A percentile compares a stretch with the other conserved stretches of the same genome.
These are phyloP conservation scores for Nixonia krombeini DNA, from an alignment of 1,140 invertebrate genomes.

Conservation along the genomic window DNA sequence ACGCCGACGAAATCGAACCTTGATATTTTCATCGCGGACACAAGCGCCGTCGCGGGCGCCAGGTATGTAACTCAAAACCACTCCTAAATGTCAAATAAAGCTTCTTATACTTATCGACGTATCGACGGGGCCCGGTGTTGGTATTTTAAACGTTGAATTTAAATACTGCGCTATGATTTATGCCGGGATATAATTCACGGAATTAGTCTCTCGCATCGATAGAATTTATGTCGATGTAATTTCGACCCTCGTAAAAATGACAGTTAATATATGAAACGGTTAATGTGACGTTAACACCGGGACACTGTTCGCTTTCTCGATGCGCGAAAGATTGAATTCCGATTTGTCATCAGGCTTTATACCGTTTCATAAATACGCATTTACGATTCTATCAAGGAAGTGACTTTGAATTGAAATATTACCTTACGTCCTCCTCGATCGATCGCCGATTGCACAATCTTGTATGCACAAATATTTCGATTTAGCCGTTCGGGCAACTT, in stretches of 20 bases:
- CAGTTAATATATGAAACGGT: too few species aligned
- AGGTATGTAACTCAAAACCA: slow-evolving; percentile 12
- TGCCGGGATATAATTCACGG: slow-evolving; percentile 6
- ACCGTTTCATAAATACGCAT: too few species aligned
- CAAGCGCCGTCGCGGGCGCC: slow-evolving; percentile 21
- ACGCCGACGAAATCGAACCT: slow-evolving; percentile 12
- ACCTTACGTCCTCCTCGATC: too few species aligned
- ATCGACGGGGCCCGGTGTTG: slow-evolving; percentile 12
- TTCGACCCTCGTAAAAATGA: neutral
- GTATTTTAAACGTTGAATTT: slow-evolving; percentile 22
- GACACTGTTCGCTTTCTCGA: neutral
- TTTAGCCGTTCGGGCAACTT: too few species aligned
- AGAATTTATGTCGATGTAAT: slow-evolving; percentile 13
- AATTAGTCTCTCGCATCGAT: slow-evolving; percentile 12
- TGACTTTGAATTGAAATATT: too few species aligned
- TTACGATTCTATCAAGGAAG: too few species aligned
- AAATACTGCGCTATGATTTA: slow-evolving; percentile 23
- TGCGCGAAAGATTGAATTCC: neutral
- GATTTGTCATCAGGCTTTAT: too few species aligned
- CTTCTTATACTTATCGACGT: slow-evolving; percentile 26
- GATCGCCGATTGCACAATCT: too few species aligned
- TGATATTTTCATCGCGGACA: slow-evolving; percentile 19
- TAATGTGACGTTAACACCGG: neutral
- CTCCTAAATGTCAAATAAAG: slow-evolving; percentile 40
- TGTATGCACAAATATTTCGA: too few species aligned